Evolutionary conservation across 2,888 invertebrate genomes (phyloP), one percentile per base, ranked within the genome.

Genomic region (Creontiades dilutus): DNA sequence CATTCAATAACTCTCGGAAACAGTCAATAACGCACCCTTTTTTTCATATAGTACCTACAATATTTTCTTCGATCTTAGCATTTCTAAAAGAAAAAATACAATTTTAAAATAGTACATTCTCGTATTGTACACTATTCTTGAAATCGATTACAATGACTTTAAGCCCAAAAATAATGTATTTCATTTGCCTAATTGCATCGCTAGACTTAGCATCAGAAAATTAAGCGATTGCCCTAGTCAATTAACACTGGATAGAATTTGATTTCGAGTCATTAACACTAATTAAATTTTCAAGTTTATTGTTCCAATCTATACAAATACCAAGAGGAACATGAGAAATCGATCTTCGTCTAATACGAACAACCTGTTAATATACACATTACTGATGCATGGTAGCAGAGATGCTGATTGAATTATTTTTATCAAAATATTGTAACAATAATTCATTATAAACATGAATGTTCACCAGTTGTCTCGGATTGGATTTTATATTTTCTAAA

Each of bases 81-180:
- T 57, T 57, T 57, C 57, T 57, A n/a, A 16, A 52, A 12, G 1
- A 11, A 52, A 52, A 14, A n/a, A n/a, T n/a, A 52, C 52, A 52
- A 52, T 16, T 52, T 52, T 16, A 52, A 52, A 52, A 52, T 52
- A 52, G 2, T 7, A 7, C 2, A 12, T 52, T 14, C 52, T 52
- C 16, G 52, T 16, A 52, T 2, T 7, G 2, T 37, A 37, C 37
- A 37, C 7, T 52, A 52, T 52, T 52, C 52, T 7, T 52, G 13
- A 52, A 13, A 52, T 2, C 5, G 13, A 52, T 16, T 52, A 52
- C 52, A 52, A 52, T 27, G 68, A 12, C 68, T 68, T 68, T 7
- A n/a, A 68, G 68, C 68, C 68, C 68, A 68, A 68, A 68, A 68
- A 68, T 68, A 68, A 19, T 23, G 12, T 12, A 68, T 68, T 68